Conservation (phyloP, 1,140 invertebrate species). For the Orius laevigatus region DNA sequence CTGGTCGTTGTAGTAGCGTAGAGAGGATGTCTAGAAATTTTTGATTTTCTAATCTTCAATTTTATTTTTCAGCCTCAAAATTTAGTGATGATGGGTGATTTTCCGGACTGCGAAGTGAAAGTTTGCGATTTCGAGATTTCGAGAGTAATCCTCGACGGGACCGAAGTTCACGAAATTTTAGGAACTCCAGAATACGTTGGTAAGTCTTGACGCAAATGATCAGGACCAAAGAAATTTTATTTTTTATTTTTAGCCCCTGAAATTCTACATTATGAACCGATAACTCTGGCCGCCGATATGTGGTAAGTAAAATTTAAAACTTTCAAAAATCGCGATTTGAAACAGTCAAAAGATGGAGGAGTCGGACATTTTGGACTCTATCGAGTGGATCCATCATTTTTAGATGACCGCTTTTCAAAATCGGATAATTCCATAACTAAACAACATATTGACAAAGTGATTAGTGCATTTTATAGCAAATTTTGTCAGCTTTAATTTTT, state of each 20-base stretch:
- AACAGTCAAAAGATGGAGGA: too few relatives aligned
- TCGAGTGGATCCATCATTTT: too few relatives aligned
- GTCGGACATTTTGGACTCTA: too few relatives aligned
- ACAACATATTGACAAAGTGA: too few relatives aligned
- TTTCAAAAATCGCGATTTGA: too few relatives aligned
- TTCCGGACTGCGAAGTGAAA: slow-evolving; percentile 53
- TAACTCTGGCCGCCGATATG: slow-evolving; percentile 50
- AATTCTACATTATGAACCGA: slow-evolving; percentile 53
- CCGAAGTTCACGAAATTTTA: slow-evolving; percentile 56
- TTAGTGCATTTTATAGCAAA: too few relatives aligned
- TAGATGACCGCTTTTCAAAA: too few relatives aligned
- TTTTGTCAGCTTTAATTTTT: too few relatives aligned
- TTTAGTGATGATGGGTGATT: slow-evolving; percentile 50
- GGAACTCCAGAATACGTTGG: slow-evolving; percentile 67
- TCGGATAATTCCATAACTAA: too few relatives aligned
- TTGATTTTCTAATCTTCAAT: not conserved
- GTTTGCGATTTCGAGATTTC: slow-evolving; percentile 65
- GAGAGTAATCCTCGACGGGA: slow-evolving; percentile 42
- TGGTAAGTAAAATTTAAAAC: slow-evolving; percentile 39
- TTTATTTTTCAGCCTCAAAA: slow-evolving; percentile 47
- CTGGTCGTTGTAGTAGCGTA: too few relatives aligned
- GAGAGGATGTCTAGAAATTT: too few relatives aligned
- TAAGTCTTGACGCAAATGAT: slow-evolving; percentile 28
- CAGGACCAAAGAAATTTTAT: not conserved
- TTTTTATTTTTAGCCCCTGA: slow-evolving; percentile 46